Evolutionary conservation across 2,888 invertebrate species (phyloP).

Genomic region (Chrysina gloriosa): DNA sequence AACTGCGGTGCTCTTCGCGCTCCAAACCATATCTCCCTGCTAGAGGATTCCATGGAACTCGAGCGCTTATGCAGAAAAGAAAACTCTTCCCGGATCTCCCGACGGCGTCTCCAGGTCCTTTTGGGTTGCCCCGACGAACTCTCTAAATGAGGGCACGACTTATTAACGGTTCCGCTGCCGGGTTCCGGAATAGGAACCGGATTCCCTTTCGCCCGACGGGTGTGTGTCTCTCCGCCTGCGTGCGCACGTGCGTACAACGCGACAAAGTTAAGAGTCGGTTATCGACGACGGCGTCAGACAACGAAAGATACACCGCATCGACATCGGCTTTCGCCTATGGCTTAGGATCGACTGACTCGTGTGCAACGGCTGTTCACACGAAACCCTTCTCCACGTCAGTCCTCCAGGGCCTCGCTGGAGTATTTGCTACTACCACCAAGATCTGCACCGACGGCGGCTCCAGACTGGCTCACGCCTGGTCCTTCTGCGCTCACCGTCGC

Average conservation of each 20-base stretch:
- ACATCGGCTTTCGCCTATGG: slow-evolving; percentile 67
- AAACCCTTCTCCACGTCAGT: slow-evolving; percentile 73
- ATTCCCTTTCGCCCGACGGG: slow-evolving; percentile 69
- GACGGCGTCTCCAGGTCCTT: slow-evolving; percentile 70
- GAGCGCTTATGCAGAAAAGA: slow-evolving; percentile 68
- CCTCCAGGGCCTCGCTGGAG: slow-evolving; percentile 72
- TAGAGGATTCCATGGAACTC: too few relatives aligned
- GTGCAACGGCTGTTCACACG: slow-evolving; percentile 73
- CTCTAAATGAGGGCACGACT: slow-evolving; percentile 64
- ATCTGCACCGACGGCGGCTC: slow-evolving; percentile 71
- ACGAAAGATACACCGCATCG: slow-evolving; percentile 32
- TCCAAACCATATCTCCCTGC: slow-evolving; percentile 47
- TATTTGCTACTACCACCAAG: slow-evolving; percentile 78
- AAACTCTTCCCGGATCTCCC: slow-evolving; percentile 68
- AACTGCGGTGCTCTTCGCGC: slow-evolving; percentile 48
- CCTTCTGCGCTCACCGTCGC: slow-evolving; percentile 72
- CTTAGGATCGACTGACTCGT: slow-evolving; percentile 72
- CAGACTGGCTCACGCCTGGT: slow-evolving; percentile 68
- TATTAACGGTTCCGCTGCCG: slow-evolving; percentile 63
- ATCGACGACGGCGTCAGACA: too few relatives aligned
- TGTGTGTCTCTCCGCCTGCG: slow-evolving; percentile 57
- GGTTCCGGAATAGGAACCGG: slow-evolving; percentile 72
- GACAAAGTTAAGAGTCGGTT: too few relatives aligned
- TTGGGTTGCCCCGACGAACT: slow-evolving; percentile 67
- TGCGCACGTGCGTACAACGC: too few relatives aligned